These are phyloP conservation scores for Mus musculus DNA, from an alignment of 2,113 vertebrate genomes.

Conservation along the genomic window DNA sequence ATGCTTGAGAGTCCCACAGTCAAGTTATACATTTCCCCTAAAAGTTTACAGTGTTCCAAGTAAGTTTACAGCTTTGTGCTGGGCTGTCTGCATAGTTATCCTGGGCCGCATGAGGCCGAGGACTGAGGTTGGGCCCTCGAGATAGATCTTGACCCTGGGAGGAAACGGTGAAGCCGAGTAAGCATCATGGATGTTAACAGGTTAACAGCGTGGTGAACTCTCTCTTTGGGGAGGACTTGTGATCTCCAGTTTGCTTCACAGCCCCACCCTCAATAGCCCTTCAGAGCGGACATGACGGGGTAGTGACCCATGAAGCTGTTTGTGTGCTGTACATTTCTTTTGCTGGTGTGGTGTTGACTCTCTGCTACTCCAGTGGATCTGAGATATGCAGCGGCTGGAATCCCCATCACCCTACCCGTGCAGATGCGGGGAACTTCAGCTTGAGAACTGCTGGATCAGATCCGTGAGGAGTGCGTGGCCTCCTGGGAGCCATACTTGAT, in stretches of 20 bases:
- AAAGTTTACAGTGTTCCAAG: not conserved
- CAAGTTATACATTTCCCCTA: not conserved
- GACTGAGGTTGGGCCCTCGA: not conserved
- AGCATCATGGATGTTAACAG: not conserved
- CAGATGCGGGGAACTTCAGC: no score
- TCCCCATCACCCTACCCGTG: no score
- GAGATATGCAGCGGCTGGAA: fast-evolving
- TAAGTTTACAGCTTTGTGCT: not conserved
- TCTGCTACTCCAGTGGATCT: fast-evolving
- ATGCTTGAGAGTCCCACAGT: not conserved
- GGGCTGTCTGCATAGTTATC: not conserved
- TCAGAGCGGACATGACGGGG: fast-evolving
- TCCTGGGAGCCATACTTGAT: not conserved
- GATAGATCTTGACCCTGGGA: not conserved
- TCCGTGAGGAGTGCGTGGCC: not conserved
- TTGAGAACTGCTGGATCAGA: not conserved
- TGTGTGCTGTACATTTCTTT: not conserved
- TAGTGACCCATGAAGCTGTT: not conserved
- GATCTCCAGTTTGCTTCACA: not conserved
- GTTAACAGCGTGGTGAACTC: not conserved
- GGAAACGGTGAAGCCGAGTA: not conserved
- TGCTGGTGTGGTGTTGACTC: no score
- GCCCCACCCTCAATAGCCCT: no score
- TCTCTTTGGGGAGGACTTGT: not conserved
- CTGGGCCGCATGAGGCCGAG: no score